phyloP scores from a whole-genome alignment of 2,888 invertebrate genomes.

The Apodemia zela region DNA sequence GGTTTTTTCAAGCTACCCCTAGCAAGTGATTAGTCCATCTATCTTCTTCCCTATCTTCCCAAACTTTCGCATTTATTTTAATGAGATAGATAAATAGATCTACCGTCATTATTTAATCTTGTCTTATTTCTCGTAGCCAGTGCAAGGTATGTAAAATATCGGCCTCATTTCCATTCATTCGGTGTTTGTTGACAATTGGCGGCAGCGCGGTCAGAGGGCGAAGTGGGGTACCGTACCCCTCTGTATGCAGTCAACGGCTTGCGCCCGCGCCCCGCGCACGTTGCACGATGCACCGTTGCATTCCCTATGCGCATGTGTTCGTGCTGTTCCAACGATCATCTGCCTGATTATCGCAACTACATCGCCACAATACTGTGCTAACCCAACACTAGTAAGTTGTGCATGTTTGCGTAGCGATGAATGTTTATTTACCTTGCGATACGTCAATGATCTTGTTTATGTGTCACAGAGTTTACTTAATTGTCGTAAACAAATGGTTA shows the following conservation, averaged over 20 bases:
- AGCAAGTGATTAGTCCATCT: no score
- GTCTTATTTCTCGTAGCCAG: background rate
- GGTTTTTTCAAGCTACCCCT: no score
- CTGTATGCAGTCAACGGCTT: conserved; percentile 53
- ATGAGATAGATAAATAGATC: no score
- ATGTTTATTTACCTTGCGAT: conserved; percentile 44
- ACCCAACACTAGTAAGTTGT: conserved; percentile 64
- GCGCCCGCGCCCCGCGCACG: conserved; percentile 57
- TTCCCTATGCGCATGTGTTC: conserved; percentile 31
- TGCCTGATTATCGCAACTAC: conserved; percentile 19
- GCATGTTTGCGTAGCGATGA: conserved; percentile 49
- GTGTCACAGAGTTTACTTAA: background rate
- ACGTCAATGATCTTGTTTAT: conserved; percentile 36
- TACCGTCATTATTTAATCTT: no score
- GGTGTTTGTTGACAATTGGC: conserved; percentile 66
- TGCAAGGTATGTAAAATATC: conserved; percentile 38
- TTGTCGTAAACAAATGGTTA: no score
- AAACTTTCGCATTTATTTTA: no score
- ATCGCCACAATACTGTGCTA: conserved; percentile 20
- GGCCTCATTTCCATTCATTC: conserved; percentile 69
- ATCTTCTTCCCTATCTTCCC: no score
- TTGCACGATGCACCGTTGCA: conserved; percentile 41
- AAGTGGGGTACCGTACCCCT: conserved; percentile 40
- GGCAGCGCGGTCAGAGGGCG: conserved; percentile 55
- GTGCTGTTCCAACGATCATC: conserved; percentile 23